Conservation (phyloP, 2,113 vertebrate species). For the Dasyurus viverrinus region DNA sequence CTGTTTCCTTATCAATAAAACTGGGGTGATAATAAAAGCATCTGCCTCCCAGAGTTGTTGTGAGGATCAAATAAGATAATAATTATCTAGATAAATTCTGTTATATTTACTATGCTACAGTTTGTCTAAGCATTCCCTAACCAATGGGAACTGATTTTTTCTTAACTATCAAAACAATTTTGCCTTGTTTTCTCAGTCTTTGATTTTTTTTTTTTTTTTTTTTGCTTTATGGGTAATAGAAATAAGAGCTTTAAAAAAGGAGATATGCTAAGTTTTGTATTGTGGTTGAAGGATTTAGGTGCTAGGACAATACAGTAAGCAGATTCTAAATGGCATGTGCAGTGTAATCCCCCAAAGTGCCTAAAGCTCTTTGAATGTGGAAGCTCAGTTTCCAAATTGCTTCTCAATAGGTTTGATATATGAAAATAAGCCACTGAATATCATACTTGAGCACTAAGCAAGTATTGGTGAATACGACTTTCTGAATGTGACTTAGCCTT, state of each 20-base stretch:
- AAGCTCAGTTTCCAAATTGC: conserved; percentile 30
- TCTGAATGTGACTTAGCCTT: conserved; percentile 43
- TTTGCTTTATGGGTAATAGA: conserved; percentile 53
- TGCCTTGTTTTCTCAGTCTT: conserved; percentile 41
- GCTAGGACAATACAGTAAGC: neutral
- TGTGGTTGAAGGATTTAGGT: conserved; percentile 36
- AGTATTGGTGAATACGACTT: conserved; percentile 54
- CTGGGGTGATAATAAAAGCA: neutral
- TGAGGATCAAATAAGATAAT: neutral
- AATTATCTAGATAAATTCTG: neutral
- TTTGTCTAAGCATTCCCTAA: neutral
- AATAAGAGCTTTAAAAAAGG: conserved; percentile 40
- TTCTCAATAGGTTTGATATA: conserved; percentile 34
- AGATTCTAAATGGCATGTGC: conserved; percentile 48
- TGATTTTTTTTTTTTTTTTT: neutral
- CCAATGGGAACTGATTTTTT: neutral
- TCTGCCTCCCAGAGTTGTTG: neutral
- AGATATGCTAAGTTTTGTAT: conserved; percentile 48
- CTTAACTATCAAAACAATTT: neutral
- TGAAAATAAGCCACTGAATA: conserved; percentile 47
- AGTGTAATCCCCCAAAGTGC: neutral
- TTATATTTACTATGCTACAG: neutral
- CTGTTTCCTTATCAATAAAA: neutral
- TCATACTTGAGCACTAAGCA: conserved; percentile 23
- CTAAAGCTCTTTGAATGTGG: conserved; percentile 50